Base-by-base conservation (phyloP, 2,113 vertebrate species). In the Ceratotherium simum region DNA sequence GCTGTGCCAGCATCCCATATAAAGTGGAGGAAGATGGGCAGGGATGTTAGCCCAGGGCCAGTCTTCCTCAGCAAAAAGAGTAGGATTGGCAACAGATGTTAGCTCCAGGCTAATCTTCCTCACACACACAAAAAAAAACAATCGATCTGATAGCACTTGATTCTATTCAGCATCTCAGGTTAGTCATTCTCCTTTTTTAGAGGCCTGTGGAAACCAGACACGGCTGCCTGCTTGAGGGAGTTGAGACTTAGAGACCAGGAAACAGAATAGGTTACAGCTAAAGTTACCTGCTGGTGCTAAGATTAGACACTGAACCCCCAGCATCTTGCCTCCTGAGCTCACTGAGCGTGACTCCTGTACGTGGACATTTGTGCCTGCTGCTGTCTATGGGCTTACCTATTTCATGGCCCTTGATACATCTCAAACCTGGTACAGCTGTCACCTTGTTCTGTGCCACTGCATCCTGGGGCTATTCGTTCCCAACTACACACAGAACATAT, bases 281-380 rank as follows among this genome's bases (percentile, higher is more conserved):
- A 69, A 25, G 76, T 90, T 70, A 84, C 89, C 89, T 80, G 27
- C 70, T 84, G 75, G 20, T 51, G 58, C 46, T 56, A 73, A 87
- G 42, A 39, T 36, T 13, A 75, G 89, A 83, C 33, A 60, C 11
- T 0, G 48, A 80, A 13, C 6, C 31, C 29, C 6, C 6, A 1
- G 72, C 6, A 0, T 48, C 48, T 31, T 8, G 2, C n/a, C 46
- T 65, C 36, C 54, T 42, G 1, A 3, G 12, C 60, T 39, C 10
- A 2, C 12, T 20, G 51, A 27, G 36, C 23, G 3, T 48, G 1
- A 18, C 33, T 46, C 17, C 54, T 27, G 6, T 4, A 9, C 23
- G 25, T 1, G 25, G 65, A 62, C 7, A 0, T 21, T 27, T 0
- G 9, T 8, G 2, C 5, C 33, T 16, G 17, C 42, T 20, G 39